Evolutionary conservation across 2,888 invertebrate genomes (phyloP), one percentile per base, ranked within the genome.

Genomic region (Diabrotica balteata): DNA sequence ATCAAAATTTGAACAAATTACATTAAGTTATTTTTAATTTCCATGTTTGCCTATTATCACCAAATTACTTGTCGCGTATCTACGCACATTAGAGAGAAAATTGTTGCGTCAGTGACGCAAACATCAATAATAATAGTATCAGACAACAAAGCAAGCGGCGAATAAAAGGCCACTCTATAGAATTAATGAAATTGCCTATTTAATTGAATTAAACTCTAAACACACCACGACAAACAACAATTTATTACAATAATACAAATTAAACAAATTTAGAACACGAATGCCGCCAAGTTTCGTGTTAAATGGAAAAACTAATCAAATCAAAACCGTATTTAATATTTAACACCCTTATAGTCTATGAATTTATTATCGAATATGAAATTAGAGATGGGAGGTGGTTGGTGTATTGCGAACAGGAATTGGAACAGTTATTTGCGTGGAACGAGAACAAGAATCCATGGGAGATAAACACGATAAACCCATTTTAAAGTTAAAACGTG

Each of bases 291-390:
- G 22, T 62, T 59, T 50, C 58, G 64, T 54, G 61, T 66, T 66
- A 61, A 61, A 66, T 64, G 61, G 68, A 68, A 67, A 68, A 63
- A 63, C 54, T 73, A 76, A 77, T 76, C 72, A 74, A 74, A 77
- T 74, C 73, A 73, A 69, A 66, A 59, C 68, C 63, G 63, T 71
- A 74, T 77, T 78, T 78, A 79, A 80, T 79, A 76, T 77, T 77
- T 78, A 80, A 78, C 75, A 73, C 75, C 64, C 64, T 42, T 52
- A 64, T 64, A 43, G 64, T 44, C 8, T 22, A 45, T 32, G 63
- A 63, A 77, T 78, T 75, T 75, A 75, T 79, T 75, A 78, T 79
- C 75, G 17, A 8, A 17, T 55, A 55, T 10, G 52, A 52, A 8
- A 11, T n/a, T 49, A 11, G 17, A 62, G 62, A 8, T 54, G 62